Evolutionary conservation across 2,113 vertebrate genomes (phyloP), one percentile per base, ranked within the genome.

Genomic region (Platichthys stellatus): DNA sequence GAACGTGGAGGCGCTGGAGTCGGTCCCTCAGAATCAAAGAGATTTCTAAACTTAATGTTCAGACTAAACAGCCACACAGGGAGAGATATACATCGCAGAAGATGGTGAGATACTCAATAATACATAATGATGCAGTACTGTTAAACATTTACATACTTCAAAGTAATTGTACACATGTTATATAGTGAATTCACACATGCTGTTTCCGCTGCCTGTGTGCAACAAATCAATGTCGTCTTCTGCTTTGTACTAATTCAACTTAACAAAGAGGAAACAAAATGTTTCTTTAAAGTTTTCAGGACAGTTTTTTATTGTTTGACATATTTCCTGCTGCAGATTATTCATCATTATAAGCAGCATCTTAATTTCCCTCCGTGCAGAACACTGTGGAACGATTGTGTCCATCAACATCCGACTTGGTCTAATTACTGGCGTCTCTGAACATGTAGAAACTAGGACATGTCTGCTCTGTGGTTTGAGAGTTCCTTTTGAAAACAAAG

Each of bases 11-110:
- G 53, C 15, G 60, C 69, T 8, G 63, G 72, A 26, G 74, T 78
- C 74, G 26, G 56, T 77, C 76, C 24, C 47, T 85, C 75, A 62
- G n/a, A 88, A 58, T 57, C 81, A 86, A 82, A 86, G 72, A 84
- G 74, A 63, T 70, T 74, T 80, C 62, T 64, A 20, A 85, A 79
- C 63, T 75, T 56, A 69, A 80, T 63, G 77, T 49, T 35, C 64
- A 26, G 72, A 69, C 59, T 56, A 35, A 38, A 13, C 68, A 20
- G 14, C 47, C 71, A 23, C 51, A 7, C 18, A 1, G 40, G 15
- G 23, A 68, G 58, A 73, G 24, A 67, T 5, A 14, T 31, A 53
- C 56, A 65, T 3, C 8, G 15, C 51, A 28, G 59, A 56, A 20
- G 68, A 64, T 31, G 40, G 26, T 15, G 4, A 13, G 14, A 72